Evolutionary conservation across 1,140 invertebrate species (phyloP), one percentile per base, ranked within the genome.

Genomic region (Odontomachus brunneus): DNA sequence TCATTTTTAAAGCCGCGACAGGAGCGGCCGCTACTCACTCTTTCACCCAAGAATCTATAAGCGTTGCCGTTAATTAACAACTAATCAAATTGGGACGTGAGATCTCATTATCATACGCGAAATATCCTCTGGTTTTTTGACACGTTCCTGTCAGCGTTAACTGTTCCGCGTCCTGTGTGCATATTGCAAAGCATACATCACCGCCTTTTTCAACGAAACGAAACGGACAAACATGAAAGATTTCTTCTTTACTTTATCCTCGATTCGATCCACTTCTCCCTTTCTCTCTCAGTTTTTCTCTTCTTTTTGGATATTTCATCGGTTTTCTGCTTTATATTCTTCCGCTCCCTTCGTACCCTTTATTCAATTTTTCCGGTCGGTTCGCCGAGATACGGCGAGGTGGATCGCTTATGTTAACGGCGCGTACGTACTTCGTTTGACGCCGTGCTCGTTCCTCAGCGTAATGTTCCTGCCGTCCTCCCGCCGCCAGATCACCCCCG

Each of bases 401-500:
- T 3, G n/a, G 7, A 29, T n/a, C 60, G 69, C 17, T 38, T 66
- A 44, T 11, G 38, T 44, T 11, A 53, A 48, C 33, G 69, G 7
- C 75, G 17, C 3, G 62, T 38, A 53, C 88, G 91, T 92, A 96
- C 96, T 95, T 95, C 95, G 95, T 88, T 95, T 96, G 65, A 96
- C 95, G 86, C 95, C 67, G n/a, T 82, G 94, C 72, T 97, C 96
- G 48, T 95, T 94, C 29, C 96, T 94, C 48, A 97, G 94, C 33
- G 96, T 94, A 60, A 98, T 97, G 75, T 96, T 96, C 78, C 95
- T 94, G 69, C 96, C 95, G 83, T 97, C 96, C 89, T 98, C 97
- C 24, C 97, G 92, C 38, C 96, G 94, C 97, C 97, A 98, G 44
- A 91, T 93, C 24, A 97, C 95, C 12, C 95, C 96, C 0, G 97